Evolutionary conservation across 2,888 invertebrate genomes (phyloP).

Genomic region (Nemoura dubitans): DNA sequence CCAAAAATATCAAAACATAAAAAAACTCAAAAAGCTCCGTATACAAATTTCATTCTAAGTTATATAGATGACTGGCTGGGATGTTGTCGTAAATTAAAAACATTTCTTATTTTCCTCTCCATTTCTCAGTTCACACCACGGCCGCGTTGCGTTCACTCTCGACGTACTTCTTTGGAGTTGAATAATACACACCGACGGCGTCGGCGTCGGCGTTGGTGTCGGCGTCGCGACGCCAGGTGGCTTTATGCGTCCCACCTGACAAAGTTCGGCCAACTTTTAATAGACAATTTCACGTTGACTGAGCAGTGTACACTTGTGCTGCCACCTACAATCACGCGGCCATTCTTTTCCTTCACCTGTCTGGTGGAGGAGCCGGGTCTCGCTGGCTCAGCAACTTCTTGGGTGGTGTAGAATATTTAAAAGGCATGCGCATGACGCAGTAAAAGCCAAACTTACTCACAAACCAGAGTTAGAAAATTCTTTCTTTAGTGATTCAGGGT

Average conservation of each 20-base stretch:
- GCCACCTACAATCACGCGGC: background rate
- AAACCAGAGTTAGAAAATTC: no score
- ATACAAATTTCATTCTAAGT: background rate
- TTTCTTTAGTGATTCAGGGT: no score
- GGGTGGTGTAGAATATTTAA: no score
- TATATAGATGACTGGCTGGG: background rate
- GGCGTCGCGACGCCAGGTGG: background rate
- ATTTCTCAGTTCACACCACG: background rate
- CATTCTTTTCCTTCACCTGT: background rate
- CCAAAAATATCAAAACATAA: no score
- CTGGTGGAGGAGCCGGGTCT: no score
- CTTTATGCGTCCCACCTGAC: background rate
- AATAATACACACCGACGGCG: background rate
- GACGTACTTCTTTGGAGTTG: background rate
- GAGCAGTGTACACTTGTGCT: background rate
- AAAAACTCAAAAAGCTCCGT: no score
- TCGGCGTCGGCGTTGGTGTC: background rate
- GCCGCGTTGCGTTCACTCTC: background rate
- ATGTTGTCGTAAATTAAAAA: background rate
- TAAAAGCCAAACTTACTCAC: no score
- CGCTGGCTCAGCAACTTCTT: no score
- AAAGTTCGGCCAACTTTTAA: background rate
- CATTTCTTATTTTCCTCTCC: background rate
- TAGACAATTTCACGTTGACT: background rate
- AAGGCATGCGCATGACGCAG: no score